Evolutionary conservation across 2,797 vertebrate genomes (phyloP).

Genomic region (Amblyopsis hoosieri): DNA sequence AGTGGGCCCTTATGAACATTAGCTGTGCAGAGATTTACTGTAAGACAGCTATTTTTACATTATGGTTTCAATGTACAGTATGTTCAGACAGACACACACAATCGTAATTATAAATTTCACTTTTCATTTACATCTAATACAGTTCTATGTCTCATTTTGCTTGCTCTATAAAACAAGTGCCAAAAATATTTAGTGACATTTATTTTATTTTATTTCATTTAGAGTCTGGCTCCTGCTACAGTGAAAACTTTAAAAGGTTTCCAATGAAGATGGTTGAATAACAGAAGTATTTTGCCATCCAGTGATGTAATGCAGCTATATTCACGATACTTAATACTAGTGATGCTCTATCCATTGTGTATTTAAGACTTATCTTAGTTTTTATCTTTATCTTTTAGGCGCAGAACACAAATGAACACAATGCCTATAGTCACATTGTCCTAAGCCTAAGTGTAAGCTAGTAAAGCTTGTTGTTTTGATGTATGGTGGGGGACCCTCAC

Average conservation of each 20-base stretch:
- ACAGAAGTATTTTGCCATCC: background rate
- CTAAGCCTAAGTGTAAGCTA: too few species aligned
- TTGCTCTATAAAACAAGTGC: background rate
- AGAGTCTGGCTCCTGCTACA: background rate
- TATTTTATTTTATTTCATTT: background rate
- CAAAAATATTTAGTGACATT: background rate
- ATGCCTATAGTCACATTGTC: background rate
- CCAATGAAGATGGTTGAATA: background rate
- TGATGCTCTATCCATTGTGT: background rate
- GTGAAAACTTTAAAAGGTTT: background rate
- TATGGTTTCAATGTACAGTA: background rate
- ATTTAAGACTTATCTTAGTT: background rate
- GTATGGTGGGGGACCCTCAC: background rate
- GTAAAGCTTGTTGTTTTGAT: background rate
- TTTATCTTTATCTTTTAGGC: too few species aligned
- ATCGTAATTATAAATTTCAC: background rate
- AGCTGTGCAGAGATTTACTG: background rate
- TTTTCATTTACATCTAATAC: background rate
- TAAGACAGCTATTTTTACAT: background rate
- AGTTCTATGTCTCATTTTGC: background rate
- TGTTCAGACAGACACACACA: background rate
- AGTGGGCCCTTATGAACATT: too few species aligned
- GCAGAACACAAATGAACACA: background rate
- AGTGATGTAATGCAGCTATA: constrained; percentile 1
- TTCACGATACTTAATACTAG: background rate